Base-by-base conservation (phyloP, 2,113 vertebrate species). In the Myxocyprinus asiaticus region DNA sequence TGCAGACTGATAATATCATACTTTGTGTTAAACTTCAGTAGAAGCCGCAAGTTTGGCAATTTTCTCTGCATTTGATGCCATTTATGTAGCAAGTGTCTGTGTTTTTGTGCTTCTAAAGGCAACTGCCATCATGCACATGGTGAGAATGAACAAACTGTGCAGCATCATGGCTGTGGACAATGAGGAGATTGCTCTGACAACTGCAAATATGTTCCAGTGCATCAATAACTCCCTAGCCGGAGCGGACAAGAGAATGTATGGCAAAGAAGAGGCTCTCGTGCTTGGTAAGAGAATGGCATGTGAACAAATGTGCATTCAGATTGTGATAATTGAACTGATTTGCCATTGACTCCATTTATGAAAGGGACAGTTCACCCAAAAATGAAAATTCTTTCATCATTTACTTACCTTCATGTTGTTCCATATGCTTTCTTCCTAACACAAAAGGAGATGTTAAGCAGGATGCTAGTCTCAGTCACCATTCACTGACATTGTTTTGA, bases 201-300 rank as follows among this genome's bases (percentile, higher is more conserved):
- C 95, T 77, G 95, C 95, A 86, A 96, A 94, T 89, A 89, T 99
- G 77, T 93, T 99, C 87, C 98, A 99, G 87, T 91, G 90, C 83
- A 89, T 97, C 89, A 94, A 94, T 0, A 96, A 98, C 81, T 95
- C 96, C 44, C 87, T 99, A 78, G 91, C 95, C 58, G 95, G 93
- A 43, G 93, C 90, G 53, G 96, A 98, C 81, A 94, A 88, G 78
- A 93, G 91, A 80, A 94, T 94, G 50, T 95, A 94, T 1, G 95
- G 97, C 62, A 98, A 97, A 83, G 96, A 97, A 79, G 96, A 95
- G 82, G 94, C 96, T 0, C 56, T 99, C 45, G 95, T 98, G 82
- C 89, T 98, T 81, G 96, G 97, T 99, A 91, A 88, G 89, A 55
- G 11, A 79, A 33, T 33, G 22, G 22, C 22, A 33, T 33, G 22